Conservation (phyloP, 2,113 vertebrate genomes). For the Myrmophylax atrothorax region DNA sequence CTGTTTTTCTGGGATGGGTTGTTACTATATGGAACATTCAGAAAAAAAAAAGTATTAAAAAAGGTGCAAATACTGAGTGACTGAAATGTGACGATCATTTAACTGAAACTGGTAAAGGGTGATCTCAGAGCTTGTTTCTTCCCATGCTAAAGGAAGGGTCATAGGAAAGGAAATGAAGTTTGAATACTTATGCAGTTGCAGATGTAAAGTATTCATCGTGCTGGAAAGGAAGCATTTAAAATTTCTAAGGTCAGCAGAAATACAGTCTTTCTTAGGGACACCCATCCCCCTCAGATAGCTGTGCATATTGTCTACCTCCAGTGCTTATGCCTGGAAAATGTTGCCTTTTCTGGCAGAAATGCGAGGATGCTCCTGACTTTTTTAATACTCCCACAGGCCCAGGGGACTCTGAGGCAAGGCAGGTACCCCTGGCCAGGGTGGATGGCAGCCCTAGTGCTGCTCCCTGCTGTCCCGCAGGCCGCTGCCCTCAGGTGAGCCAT, state of each 20-base stretch:
- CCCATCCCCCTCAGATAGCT: neutral
- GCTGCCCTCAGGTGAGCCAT: rapidly evolving
- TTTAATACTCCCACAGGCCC: neutral
- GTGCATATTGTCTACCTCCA: neutral
- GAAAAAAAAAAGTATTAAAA: neutral
- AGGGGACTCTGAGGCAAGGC: neutral
- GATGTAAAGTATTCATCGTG: neutral
- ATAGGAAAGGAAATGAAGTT: neutral
- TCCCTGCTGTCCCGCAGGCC: neutral
- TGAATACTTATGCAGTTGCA: neutral
- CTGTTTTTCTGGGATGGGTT: neutral
- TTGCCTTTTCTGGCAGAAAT: neutral
- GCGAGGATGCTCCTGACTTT: neutral
- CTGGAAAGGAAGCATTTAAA: neutral
- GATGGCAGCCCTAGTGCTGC: rapidly evolving
- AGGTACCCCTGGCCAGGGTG: rapidly evolving
- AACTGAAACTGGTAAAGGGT: neutral
- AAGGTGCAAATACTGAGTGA: neutral
- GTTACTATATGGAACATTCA: neutral
- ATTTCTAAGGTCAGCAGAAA: neutral
- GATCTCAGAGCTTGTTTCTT: neutral
- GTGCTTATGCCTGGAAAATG: neutral
- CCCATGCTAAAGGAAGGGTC: neutral
- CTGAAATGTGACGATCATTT: neutral
- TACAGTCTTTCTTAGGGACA: neutral